These are phyloP conservation scores for Erinaceus europaeus DNA, from an alignment of 2,113 vertebrate genomes.

Conservation along the genomic window DNA sequence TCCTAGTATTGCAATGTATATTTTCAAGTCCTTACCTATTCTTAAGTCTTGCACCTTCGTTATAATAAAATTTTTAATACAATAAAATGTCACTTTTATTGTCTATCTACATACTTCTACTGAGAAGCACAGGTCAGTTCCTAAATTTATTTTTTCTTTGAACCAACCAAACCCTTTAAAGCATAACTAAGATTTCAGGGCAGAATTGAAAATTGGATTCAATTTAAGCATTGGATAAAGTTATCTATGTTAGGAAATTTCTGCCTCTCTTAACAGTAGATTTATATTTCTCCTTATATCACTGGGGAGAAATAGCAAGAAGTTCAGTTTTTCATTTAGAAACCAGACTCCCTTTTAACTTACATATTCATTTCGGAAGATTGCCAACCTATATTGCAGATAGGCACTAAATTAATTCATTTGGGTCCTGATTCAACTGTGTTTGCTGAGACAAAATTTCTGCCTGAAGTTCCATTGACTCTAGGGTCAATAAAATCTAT, in stretches of 20 bases:
- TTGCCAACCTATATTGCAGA: constrained; percentile 45
- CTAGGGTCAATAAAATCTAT: constrained; percentile 67
- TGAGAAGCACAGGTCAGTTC: background rate
- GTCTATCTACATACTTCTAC: background rate
- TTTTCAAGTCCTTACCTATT: background rate
- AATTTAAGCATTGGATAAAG: background rate
- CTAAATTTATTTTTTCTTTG: background rate
- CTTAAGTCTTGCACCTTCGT: background rate
- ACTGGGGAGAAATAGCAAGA: background rate
- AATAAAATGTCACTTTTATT: background rate
- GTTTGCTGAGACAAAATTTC: constrained; percentile 58
- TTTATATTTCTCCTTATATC: background rate
- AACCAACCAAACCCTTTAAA: background rate
- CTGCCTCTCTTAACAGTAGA: background rate
- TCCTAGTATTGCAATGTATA: background rate
- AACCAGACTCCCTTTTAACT: constrained; percentile 11
- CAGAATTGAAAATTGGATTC: background rate
- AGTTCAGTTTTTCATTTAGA: constrained; percentile 19
- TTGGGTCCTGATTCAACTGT: constrained; percentile 53
- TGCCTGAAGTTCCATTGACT: constrained; percentile 59
- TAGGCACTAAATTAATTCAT: constrained; percentile 63
- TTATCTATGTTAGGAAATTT: background rate
- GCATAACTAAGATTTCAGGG: background rate
- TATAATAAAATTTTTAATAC: too few species aligned
- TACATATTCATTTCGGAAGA: constrained; percentile 38